Evolutionary conservation across 2,888 invertebrate species (phyloP).

Genomic region (Phortica okadai): DNA sequence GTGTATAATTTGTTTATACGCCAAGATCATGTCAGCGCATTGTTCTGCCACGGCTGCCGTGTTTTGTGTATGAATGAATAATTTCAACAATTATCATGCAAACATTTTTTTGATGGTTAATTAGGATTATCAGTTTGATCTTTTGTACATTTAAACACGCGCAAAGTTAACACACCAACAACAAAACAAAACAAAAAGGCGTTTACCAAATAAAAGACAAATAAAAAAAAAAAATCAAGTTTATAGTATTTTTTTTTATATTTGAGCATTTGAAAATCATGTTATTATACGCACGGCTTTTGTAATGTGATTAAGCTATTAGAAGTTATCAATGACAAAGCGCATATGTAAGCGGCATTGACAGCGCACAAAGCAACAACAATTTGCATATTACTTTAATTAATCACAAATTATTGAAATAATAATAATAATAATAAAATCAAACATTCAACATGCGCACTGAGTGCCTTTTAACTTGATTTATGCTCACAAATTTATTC

Average conservation of each 20-base stretch:
- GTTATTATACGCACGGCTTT: no score
- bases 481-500: neutral
- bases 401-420: slow-evolving; percentile 23
- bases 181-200: neutral
- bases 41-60: slow-evolving; percentile 6
- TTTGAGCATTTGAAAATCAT: neutral
- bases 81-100: slow-evolving; percentile 28
- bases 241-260: neutral
- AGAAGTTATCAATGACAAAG: neutral
- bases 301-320: slow-evolving; percentile 25
- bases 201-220: neutral
- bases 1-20: neutral
- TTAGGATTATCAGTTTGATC: slow-evolving; percentile 31
- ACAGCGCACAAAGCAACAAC: neutral
- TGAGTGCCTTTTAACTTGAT: neutral
- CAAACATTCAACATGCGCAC: neutral
- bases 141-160: slow-evolving; percentile 11
- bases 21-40: slow-evolving; percentile 5
- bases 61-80: slow-evolving; percentile 27
- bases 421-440: neutral
- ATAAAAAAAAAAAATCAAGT: neutral
- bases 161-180: neutral
- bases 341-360: neutral
- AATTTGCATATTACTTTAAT: slow-evolving; percentile 15
- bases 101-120: slow-evolving; percentile 29